phyloP scores from a whole-genome alignment of 2,113 vertebrate species.

The Ciconia stormi region DNA sequence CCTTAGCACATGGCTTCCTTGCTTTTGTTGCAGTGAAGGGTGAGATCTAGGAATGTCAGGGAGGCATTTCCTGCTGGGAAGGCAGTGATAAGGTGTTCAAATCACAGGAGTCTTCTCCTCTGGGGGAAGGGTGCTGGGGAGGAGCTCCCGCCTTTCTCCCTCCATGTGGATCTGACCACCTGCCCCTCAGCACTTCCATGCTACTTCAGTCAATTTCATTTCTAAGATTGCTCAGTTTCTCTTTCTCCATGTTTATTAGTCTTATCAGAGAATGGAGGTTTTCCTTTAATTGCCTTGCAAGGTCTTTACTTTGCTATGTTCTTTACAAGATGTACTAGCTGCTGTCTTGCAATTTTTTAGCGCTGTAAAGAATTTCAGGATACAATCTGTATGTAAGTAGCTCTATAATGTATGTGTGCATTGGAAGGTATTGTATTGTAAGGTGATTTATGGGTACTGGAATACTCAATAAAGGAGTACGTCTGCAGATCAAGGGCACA shows the following conservation, averaged over 20 bases:
- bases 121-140: not conserved
- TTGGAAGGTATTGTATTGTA: constrained; percentile 48
- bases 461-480: constrained; percentile 43
- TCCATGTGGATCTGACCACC: not conserved
- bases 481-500: constrained; percentile 37
- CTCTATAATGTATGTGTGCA: constrained; percentile 28
- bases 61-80: not conserved
- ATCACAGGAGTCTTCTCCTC: not conserved
- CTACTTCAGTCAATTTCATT: not conserved
- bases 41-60: not conserved
- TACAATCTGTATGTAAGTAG: constrained; percentile 50
- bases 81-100: not conserved
- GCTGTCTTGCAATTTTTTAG: constrained; percentile 27
- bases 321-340: constrained; percentile 12
- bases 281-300: constrained; percentile 45
- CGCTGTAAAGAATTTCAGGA: constrained; percentile 44
- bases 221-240: not conserved
- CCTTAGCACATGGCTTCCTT: not conserved
- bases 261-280: not conserved
- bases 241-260: not conserved
- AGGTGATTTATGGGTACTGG: constrained; percentile 50
- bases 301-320: constrained; percentile 20
- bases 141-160: not conserved
- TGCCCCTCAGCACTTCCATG: not conserved
- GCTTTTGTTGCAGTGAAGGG: not conserved